Evolutionary conservation across 2,797 vertebrate species (phyloP), one percentile per base, ranked within the genome.

Genomic region (Hemitrygon akajei): DNA sequence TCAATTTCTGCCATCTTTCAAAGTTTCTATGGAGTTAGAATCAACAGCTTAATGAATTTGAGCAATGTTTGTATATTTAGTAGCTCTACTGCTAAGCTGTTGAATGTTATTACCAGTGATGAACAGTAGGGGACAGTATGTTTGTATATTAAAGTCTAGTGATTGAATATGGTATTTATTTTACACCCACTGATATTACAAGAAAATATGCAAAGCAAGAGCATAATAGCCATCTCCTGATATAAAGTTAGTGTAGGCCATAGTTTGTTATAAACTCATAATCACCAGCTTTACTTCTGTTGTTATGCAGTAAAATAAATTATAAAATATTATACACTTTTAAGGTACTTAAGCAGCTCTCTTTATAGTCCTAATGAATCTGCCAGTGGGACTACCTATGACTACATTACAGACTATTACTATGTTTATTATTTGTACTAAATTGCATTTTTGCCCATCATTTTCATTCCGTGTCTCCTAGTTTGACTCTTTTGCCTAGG

Each of bases 51-150:
- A 37, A 69, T 89, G 30, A 10, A 34, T 18, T 89, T 89, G 7
- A 89, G 60, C 60, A 89, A 27, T n/a, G 27, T 60, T 37, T 69
- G n/a, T 18, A 69, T 16, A 69, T n/a, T 89, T 89, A 89, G 37
- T 89, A 34, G 60, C 58, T 1, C 0, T 22, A 22, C 60, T 69
- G n/a, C 30, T 89, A 10, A 30, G 25, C 60, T 92, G 37, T 22
- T 92, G 37, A 11, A 30, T 75, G 71, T 56, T 30, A 73, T 75
- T 92, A 10, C 27, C 11, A 76, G 22, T 56, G 40, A 12, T 75
- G 73, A 93, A 75, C 91, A 18, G 91, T 76, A 75, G 91, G 91
- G 73, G 91, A 71, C 71, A 76, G 91, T 76, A 93, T 93, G 5
- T 76, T 22, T 76, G 71, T 93, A 20, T 71, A 16, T 56, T 76